Evolutionary conservation across 2,888 invertebrate genomes (phyloP), one percentile per base, ranked within the genome.

Genomic region (Apocheima hispidaria): DNA sequence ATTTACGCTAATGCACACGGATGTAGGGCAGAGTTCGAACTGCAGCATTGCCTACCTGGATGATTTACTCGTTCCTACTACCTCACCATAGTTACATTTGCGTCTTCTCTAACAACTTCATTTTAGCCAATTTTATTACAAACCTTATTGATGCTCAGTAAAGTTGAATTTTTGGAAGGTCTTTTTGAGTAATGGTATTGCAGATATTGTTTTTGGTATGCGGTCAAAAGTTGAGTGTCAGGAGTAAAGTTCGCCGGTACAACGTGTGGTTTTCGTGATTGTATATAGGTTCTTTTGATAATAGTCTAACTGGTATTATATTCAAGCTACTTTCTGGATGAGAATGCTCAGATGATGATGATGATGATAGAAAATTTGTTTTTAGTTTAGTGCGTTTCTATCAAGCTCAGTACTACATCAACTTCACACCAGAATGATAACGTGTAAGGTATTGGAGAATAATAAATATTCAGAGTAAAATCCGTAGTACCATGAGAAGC

Each of bases 1-100:
- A 58, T 51, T 50, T 51, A 58, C 57, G 41, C 60, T 63, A 59
- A 54, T 62, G 59, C 56, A 56, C 48, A 28, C 18, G 18, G 35
- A 35, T 60, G 48, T 51, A 54, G 40, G 57, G 41, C 46, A 43
- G 7, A 41, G 52, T 41, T 46, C 55, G 48, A 50, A 63, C 54
- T 65, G 58, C 60, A 59, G 55, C 36, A 26, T 10, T 12, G 14
- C 1, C 35, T 36, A 59, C 55, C 59, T 51, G 43, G 35, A 61
- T 66, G 63, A 66, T 59, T 57, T 63, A 63, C 46, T 46, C 20
- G 10, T 50, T 50, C 2, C 50, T 18, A 38, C 16, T 18, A 26
- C 38, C 26, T 18, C 26, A 18, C 5, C 3, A 12, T 2, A 26
- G 10, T 4, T 7, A 26, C 50, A 35, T 36, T 40, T 53, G 46